These are phyloP conservation scores for Pristiophorus japonicus DNA, from an alignment of 2,113 vertebrate species.

Conservation along the genomic window DNA sequence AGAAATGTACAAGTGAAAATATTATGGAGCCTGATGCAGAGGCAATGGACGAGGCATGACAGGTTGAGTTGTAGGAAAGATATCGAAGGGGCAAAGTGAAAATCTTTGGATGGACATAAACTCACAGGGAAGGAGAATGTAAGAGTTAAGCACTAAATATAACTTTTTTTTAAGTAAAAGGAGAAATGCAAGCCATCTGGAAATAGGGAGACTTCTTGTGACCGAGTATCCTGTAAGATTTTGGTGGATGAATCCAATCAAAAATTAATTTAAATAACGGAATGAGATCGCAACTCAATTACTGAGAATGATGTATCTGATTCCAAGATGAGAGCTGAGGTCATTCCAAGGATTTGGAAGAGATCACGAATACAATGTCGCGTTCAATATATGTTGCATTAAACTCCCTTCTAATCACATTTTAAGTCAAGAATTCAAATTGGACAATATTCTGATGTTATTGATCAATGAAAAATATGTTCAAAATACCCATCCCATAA, in stretches of 20 bases:
- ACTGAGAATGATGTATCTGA: neutral
- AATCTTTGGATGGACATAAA: neutral
- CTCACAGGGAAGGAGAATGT: neutral
- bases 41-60: neutral
- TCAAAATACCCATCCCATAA: neutral
- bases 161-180: neutral
- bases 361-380: neutral
- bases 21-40: neutral
- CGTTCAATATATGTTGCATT: neutral
- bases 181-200: neutral
- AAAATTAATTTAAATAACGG: neutral
- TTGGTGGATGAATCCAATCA: neutral
- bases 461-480: neutral
- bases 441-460: neutral
- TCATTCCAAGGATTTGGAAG: neutral
- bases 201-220: neutral
- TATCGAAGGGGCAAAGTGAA: neutral
- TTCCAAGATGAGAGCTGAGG: neutral
- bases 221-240: neutral
- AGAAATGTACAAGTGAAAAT: neutral
- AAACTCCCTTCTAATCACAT: neutral
- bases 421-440: neutral
- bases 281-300: conserved; percentile 1
- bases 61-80: neutral
- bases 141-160: neutral